Evolutionary conservation across 2,888 invertebrate genomes (phyloP), one percentile per base, ranked within the genome.

Genomic region (Lasioglossum villosulum): DNA sequence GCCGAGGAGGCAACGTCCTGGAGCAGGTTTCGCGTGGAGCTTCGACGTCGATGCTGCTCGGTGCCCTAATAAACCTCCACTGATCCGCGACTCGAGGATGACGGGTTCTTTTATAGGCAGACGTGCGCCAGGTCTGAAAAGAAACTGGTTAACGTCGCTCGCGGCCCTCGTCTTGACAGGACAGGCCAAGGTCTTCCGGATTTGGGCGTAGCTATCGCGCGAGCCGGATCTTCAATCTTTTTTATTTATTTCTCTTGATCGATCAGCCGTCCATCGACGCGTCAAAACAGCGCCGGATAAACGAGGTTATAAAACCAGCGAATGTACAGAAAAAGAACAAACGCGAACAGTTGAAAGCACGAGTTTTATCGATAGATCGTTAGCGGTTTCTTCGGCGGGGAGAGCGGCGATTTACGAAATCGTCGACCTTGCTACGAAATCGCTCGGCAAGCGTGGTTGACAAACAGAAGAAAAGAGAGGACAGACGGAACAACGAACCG

Each of bases 101-200:
- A 78, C 78, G 19, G 37, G 56, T 73, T 84, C 90, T 90, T 93
- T 93, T 93, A 93, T 93, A 93, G 83, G 34, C 39, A 34, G 68
- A 10, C 12, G 37, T 1, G 75, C 68, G 12, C 1, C 37, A 12
- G 34, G 10, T 23, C 37, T n/a, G 68, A 37, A 68, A 68, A 66
- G 66, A 68, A 74, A 81, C 88, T 68, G 89, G 88, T 86, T 23
- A 39, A 34, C 52, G 73, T 48, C 73, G 39, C 34, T 27, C 48
- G 71, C 59, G 34, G 66, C 63, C 23, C 75, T 75, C 34, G 59
- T 45, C 45, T 48, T 68, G 73, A 70, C 80, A 63, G 89, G 88
- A 73, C 82, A 63, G 89, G 88, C 84, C 90, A 86, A 90, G 89
- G 88, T 80, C 79, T 86, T 82, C 89, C 90, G 89, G 89, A 88